phyloP scores from a whole-genome alignment of 2,797 vertebrate species.

The Euthynnus affinis region DNA sequence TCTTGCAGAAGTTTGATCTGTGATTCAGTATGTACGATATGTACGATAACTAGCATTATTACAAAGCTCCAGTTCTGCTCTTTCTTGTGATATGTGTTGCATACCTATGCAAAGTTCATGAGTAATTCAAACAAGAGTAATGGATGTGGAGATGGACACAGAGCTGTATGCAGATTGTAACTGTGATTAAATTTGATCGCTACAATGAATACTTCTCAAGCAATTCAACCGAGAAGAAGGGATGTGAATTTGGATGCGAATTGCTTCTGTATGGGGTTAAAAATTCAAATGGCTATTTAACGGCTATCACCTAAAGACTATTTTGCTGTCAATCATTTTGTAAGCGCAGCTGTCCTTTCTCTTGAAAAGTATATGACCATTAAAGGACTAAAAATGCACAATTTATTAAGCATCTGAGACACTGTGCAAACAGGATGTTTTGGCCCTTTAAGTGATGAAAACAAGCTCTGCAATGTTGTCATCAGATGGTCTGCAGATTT shows the following conservation, averaged over 20 bases:
- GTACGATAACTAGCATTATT: no score
- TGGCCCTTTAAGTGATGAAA: conserved; percentile 32
- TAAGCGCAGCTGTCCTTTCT: conserved; percentile 15
- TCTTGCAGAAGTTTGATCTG: no score
- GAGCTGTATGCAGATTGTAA: no score
- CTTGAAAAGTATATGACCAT: background rate
- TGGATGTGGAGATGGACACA: no score
- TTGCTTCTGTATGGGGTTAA: background rate
- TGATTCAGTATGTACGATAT: no score
- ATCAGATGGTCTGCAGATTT: conserved; percentile 49
- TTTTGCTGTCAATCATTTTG: conserved; percentile 12
- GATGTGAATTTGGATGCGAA: background rate
- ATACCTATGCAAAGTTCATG: no score
- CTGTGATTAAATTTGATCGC: no score
- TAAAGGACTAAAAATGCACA: conserved; percentile 19
- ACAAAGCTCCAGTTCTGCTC: no score
- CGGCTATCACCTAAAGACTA: background rate
- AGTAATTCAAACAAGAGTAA: no score
- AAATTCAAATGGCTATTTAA: background rate
- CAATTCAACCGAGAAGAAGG: no score
- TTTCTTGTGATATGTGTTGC: no score
- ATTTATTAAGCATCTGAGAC: conserved; percentile 20
- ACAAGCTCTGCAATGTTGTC: conserved; percentile 33
- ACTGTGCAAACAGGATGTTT: conserved; percentile 15
- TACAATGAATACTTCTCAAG: no score